A percentile compares a stretch with the other conserved stretches of the same genome.
Evolutionary conservation across 2,888 invertebrate genomes (phyloP).

Genomic region (Platerodrilus igneus): DNA sequence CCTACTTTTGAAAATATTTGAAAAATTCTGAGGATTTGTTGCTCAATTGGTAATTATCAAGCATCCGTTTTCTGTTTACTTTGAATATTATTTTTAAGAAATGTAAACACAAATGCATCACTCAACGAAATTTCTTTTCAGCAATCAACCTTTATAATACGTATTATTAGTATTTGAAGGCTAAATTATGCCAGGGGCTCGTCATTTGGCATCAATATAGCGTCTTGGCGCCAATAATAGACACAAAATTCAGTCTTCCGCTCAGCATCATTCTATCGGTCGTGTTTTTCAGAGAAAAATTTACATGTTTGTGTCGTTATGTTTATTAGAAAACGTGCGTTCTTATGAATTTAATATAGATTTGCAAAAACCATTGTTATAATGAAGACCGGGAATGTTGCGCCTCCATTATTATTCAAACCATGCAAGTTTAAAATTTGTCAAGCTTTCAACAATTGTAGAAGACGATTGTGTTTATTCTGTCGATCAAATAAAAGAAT

Average conservation of each 20-base stretch:
- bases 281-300: too few species aligned
- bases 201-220: slow-evolving; percentile 22
- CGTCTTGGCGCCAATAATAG: slow-evolving; percentile 40
- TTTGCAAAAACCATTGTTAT: neutral
- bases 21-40: too few species aligned
- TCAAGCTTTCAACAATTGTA: slow-evolving; percentile 58
- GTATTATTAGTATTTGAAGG: too few species aligned
- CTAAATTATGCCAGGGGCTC: slow-evolving; percentile 18
- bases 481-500: slow-evolving; percentile 82
- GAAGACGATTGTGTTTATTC: slow-evolving; percentile 64
- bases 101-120: too few species aligned
- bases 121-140: too few species aligned
- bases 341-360: slow-evolving; percentile 9
- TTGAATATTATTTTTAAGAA: too few species aligned
- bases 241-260: slow-evolving; percentile 30
- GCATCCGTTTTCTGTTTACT: too few species aligned
- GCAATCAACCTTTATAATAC: too few species aligned
- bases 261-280: slow-evolving; percentile 37
- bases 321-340: slow-evolving; percentile 8
- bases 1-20: too few species aligned
- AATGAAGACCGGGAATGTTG: slow-evolving; percentile 65
- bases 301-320: slow-evolving; percentile 6
- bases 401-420: slow-evolving; percentile 81
- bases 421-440: slow-evolving; percentile 60
- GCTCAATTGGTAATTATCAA: too few species aligned